Evolutionary conservation across 2,888 invertebrate species (phyloP).

Genomic region (Cacoxenus indagator): DNA sequence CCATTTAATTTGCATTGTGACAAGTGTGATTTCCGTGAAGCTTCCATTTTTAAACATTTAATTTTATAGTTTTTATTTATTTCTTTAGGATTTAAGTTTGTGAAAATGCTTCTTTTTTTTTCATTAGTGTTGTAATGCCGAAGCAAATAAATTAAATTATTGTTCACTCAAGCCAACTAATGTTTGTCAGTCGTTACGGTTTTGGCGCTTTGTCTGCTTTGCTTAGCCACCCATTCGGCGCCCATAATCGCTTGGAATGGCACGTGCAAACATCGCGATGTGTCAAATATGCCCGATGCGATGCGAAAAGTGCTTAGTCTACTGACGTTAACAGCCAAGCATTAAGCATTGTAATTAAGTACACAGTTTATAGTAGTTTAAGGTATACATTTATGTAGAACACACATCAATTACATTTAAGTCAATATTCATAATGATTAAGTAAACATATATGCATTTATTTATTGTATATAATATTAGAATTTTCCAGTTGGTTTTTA

Average conservation of each 20-base stretch:
- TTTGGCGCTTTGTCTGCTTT: no score
- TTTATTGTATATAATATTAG: neutral
- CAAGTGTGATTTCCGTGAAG: constrained; percentile 15
- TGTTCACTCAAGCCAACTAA: no score
- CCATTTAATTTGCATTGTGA: neutral
- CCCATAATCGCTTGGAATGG: no score
- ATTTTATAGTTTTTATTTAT: neutral
- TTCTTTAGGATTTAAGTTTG: neutral
- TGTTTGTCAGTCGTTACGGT: no score
- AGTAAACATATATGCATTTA: constrained; percentile 7
- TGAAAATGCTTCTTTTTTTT: constrained; percentile 6
- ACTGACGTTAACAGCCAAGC: neutral
- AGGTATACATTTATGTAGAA: constrained; percentile 4
- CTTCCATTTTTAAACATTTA: constrained; percentile 10
- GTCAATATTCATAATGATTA: constrained; percentile 7
- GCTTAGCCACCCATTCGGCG: no score
- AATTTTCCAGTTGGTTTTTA: constrained; percentile 11
- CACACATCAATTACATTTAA: constrained; percentile 8
- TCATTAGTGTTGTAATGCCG: neutral
- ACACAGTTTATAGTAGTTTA: neutral
- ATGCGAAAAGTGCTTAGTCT: neutral
- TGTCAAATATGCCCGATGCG: neutral
- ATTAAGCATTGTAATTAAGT: neutral
- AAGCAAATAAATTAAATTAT: neutral
- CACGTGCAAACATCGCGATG: no score